phyloP scores from a whole-genome alignment of 1,140 invertebrate species.

The Aphaenogaster floridana region DNA sequence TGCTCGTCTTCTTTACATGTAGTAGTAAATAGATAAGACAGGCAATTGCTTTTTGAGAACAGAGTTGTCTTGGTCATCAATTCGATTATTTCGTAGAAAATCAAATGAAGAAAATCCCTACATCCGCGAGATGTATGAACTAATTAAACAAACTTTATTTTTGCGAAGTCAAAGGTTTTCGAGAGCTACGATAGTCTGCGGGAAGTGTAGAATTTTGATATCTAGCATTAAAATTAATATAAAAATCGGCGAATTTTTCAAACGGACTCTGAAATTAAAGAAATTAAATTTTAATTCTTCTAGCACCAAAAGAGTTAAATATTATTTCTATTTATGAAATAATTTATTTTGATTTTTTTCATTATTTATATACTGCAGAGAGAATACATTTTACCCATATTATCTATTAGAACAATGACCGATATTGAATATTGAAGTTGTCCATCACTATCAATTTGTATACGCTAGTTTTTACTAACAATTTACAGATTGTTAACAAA shows the following conservation, averaged over 20 bases:
- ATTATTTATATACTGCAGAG: conserved; percentile 25
- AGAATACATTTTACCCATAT: conserved; percentile 44
- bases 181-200: neutral
- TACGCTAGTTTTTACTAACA: conserved; percentile 29
- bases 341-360: neutral
- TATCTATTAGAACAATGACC: conserved; percentile 44
- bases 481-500: conserved; percentile 30
- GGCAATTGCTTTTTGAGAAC: neutral
- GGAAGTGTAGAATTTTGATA: neutral
- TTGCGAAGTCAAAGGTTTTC: neutral
- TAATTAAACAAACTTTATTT: conserved; percentile 14
- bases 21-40: conserved; percentile 43
- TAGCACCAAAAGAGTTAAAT: conserved; percentile 42
- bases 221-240: neutral
- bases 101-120: neutral
- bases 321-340: conserved; percentile 9
- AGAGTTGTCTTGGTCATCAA: neutral
- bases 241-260: neutral
- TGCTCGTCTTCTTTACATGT: conserved; percentile 44
- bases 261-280: neutral
- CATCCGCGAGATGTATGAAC: neutral
- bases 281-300: conserved; percentile 25
- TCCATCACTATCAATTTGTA: conserved; percentile 32
- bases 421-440: conserved; percentile 13
- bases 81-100: conserved; percentile 27